These are phyloP conservation scores for Fragum whitleyi DNA, from an alignment of 2,888 invertebrate genomes.

Conservation along the genomic window DNA sequence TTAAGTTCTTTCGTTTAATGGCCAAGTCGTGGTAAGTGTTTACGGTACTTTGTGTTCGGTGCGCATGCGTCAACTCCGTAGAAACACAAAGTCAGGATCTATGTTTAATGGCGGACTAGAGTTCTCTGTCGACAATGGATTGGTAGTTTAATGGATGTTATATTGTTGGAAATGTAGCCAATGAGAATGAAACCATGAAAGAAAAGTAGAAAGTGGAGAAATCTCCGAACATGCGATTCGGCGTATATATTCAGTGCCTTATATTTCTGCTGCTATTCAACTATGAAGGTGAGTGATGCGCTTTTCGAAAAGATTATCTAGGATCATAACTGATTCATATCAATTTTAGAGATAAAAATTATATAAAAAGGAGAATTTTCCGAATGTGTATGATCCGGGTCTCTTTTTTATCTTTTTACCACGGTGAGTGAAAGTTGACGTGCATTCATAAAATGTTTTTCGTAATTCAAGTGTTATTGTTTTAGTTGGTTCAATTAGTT, in stretches of 20 bases:
- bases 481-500: no score
- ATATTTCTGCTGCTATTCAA: conserved; percentile 1
- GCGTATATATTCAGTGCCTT: neutral
- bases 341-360: no score
- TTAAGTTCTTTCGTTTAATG: no score
- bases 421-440: no score
- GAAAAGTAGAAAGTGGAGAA: neutral
- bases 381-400: no score
- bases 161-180: neutral
- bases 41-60: neutral
- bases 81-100: conserved; percentile 36
- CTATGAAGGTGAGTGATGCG: conserved; percentile 21
- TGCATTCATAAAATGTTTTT: no score
- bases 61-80: conserved; percentile 63
- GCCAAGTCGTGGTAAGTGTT: neutral
- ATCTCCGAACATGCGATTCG: conserved; percentile 18
- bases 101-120: conserved; percentile 50
- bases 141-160: neutral
- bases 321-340: no score
- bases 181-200: conserved; percentile 1
- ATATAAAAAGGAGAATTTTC: no score
- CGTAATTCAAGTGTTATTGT: no score
- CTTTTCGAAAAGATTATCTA: no score
- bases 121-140: neutral
- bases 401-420: no score